These are phyloP conservation scores for Carduelis carduelis DNA, from an alignment of 2,797 vertebrate genomes.

Conservation along the genomic window DNA sequence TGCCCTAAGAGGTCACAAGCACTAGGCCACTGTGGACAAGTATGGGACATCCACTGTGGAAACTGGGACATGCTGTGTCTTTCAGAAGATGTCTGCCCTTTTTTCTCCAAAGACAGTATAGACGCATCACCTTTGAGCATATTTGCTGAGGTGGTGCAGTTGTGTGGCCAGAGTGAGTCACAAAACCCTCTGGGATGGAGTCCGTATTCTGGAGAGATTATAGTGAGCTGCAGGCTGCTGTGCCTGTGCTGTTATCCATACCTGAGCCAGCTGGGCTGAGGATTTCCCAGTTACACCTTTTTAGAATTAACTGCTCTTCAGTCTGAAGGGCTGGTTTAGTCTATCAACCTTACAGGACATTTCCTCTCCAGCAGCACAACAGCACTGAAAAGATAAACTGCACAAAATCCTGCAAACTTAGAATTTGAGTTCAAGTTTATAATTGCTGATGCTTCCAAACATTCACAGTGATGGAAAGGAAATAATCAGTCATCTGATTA, in stretches of 20 bases:
- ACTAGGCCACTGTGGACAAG: background rate
- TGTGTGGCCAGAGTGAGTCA: background rate
- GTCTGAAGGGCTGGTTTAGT: background rate
- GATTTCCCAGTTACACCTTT: background rate
- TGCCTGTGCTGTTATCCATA: background rate
- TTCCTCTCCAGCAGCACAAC: background rate
- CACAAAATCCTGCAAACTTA: background rate
- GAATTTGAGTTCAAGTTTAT: background rate
- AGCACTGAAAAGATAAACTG: background rate
- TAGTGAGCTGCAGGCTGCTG: background rate
- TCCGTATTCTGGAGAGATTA: background rate
- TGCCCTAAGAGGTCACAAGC: background rate
- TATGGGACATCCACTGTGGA: background rate
- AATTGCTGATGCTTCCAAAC: background rate
- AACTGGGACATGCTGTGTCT: background rate
- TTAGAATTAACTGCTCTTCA: background rate
- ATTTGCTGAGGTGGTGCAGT: background rate
- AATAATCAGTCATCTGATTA: background rate
- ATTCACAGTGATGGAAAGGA: background rate
- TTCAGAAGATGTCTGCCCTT: background rate
- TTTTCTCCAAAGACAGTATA: background rate
- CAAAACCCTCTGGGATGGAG: background rate
- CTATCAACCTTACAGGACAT: background rate
- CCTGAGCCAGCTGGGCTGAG: background rate
- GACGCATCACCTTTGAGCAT: background rate